Base-by-base conservation (phyloP, 2,888 invertebrate genomes). In the Drosophila neonasuta region DNA sequence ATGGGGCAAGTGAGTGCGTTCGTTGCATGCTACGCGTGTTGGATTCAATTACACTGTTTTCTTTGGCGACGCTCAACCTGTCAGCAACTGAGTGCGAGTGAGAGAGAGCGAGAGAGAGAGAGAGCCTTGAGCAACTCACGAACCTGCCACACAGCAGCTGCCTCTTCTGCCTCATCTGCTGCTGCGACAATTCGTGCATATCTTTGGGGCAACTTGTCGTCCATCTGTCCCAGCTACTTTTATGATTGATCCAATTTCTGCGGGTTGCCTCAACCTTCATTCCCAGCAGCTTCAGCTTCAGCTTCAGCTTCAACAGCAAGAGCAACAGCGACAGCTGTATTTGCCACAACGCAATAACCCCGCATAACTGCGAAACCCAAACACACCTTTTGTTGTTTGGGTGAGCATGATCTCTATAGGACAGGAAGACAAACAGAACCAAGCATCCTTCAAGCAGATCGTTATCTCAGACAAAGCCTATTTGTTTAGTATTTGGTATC, bases 191-290 rank as follows among this genome's bases (percentile, higher is more conserved):
- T 76, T 62, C 59, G 65, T 73, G 74, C 62, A 71, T 56, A 15
- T 74, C 39, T 74, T 54, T 50, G 36, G 41, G 52, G 59, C 71
- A 57, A 70, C 29, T 36, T 39, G 30, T 55, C 50, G 49, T 71
- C 51, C 24, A 30, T 15, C 49, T 49, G 56, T 56, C 56, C 30
- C 46, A 41, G 13, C 60, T 36, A 48, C 51, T 54, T 60, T 66
- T 71, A 71, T 75, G 75, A 80, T 77, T 88, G 84, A 87, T 88
- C 88, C 88, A 86, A 86, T 88, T 88, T 88, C 83, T 88, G 88
- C 86, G 86, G 86, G 55, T 61, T 15, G 36, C 17, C 48, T 36
- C 30, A 20, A 15, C 32, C 15, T 29, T 15, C 13, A 20, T 52
- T 29, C 17, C 30, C 42, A 44, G 15, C 51, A 45, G 36, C 36